Conservation (phyloP, 2,797 vertebrate genomes). For the Artibeus jamaicensis region DNA sequence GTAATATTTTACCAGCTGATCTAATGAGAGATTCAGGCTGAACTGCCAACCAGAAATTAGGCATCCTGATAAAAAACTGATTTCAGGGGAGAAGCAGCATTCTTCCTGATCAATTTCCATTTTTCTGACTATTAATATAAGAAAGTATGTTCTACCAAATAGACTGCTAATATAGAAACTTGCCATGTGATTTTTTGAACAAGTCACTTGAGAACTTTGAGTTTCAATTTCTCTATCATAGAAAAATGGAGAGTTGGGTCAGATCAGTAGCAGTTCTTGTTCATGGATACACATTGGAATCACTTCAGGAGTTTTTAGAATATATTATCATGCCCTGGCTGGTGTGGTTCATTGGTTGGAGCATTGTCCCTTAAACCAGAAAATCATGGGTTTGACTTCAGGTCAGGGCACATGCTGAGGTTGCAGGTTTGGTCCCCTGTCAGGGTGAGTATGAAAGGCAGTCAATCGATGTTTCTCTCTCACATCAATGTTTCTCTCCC, state of each 20-base stretch:
- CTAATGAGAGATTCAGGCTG: background rate
- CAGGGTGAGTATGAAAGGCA: background rate
- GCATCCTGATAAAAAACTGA: background rate
- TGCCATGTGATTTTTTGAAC: background rate
- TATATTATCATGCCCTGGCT: background rate
- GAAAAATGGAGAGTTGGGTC: background rate
- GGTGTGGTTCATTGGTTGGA: background rate
- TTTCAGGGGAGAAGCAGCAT: background rate
- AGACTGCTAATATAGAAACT: background rate
- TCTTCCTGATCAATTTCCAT: background rate
- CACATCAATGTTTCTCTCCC: background rate
- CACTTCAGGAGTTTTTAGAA: background rate
- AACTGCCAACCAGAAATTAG: background rate
- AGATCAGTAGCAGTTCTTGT: background rate
- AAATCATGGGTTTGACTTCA: background rate
- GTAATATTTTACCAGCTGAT: background rate
- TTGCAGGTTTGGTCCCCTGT: background rate
- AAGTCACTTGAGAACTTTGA: background rate
- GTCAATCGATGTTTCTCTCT: background rate
- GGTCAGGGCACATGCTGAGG: background rate
- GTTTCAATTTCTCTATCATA: background rate
- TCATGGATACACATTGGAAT: background rate
- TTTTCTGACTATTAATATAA: background rate
- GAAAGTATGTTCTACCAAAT: background rate
- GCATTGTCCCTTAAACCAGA: background rate